Percentiles rank a stretch among this genome's conserved stretches.
Conservation (phyloP, 2,888 invertebrate species). For the Megastigmus dorsalis region DNA sequence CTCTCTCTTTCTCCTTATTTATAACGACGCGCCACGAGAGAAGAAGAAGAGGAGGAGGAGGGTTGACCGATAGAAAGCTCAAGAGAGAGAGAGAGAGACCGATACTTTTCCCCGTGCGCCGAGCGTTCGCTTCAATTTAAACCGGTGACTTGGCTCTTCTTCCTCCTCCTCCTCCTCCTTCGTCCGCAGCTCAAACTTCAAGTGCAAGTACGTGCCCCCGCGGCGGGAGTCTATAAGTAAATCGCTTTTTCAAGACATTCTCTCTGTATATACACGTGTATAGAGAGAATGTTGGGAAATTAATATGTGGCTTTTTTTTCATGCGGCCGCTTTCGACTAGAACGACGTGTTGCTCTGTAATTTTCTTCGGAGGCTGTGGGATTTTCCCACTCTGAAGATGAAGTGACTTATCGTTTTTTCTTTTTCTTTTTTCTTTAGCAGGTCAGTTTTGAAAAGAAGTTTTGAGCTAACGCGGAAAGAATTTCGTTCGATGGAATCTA, state of each 20-base stretch:
- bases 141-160: conserved; percentile 66
- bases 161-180: conserved; percentile 49
- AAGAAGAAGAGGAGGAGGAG: neutral
- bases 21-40: neutral
- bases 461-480: too few species aligned
- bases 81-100: too few species aligned
- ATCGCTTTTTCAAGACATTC: conserved; percentile 40
- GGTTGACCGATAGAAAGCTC: conserved; percentile 49
- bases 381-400: conserved; percentile 16
- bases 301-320: conserved; percentile 10
- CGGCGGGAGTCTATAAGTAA: conserved; percentile 32
- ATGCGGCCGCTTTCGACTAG: neutral
- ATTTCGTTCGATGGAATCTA: too few species aligned
- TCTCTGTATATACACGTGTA: too few species aligned
- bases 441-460: too few species aligned
- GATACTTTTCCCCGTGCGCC: conserved; percentile 60
- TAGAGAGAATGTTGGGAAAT: conserved; percentile 12
- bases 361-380: conserved; percentile 14
- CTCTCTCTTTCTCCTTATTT: conserved; percentile 13
- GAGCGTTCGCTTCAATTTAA: conserved; percentile 72
- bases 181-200: conserved; percentile 30
- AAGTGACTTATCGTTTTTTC: too few species aligned
- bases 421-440: too few species aligned
- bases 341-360: conserved; percentile 35
- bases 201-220: conserved; percentile 39